Evolutionary conservation across 2,888 invertebrate genomes (phyloP).

Genomic region (Thalpophila matura): DNA sequence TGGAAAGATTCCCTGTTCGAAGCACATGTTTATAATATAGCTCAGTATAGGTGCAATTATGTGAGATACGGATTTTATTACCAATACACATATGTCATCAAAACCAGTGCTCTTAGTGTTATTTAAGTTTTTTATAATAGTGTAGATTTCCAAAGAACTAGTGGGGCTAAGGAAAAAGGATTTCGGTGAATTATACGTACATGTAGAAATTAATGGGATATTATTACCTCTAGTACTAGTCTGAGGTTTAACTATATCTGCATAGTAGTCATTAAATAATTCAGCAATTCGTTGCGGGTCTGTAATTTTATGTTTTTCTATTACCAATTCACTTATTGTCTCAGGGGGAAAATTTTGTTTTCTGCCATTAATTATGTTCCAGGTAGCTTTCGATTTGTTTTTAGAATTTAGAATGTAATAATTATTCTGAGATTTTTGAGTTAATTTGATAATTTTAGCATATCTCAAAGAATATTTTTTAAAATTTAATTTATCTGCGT

Average conservation of each 20-base stretch:
- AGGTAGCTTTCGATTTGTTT: background rate
- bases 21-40: too few species aligned
- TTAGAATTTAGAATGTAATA: background rate
- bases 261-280: too few species aligned
- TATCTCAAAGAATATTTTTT: too few species aligned
- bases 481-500: background rate
- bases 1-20: too few species aligned
- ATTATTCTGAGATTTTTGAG: too few species aligned
- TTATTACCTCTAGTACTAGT: too few species aligned
- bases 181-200: background rate
- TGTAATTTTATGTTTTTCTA: background rate
- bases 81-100: background rate
- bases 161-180: background rate
- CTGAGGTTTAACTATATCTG: too few species aligned
- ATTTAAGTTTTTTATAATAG: background rate
- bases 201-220: background rate
- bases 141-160: background rate
- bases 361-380: background rate
- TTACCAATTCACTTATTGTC: background rate
- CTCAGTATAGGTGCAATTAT: too few species aligned
- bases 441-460: too few species aligned
- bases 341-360: background rate
- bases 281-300: too few species aligned
- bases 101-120: background rate
- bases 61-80: background rate